phyloP scores from a whole-genome alignment of 2,113 vertebrate species.

The Apodemus speciosus region DNA sequence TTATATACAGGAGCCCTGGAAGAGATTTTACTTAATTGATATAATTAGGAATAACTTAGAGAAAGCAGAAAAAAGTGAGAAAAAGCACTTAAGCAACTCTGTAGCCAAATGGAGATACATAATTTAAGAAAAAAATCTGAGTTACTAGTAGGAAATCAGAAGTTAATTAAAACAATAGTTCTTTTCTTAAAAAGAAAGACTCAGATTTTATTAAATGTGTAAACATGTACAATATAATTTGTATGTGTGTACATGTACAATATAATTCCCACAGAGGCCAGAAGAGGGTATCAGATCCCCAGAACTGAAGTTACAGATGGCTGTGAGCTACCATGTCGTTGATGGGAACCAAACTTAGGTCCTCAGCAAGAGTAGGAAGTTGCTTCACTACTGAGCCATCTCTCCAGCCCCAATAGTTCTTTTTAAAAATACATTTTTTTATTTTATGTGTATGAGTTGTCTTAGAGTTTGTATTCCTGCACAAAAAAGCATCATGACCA shows the following conservation, averaged over 20 bases:
- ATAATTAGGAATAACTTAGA: constrained; percentile 14
- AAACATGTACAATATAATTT: too few species aligned
- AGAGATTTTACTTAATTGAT: constrained; percentile 41
- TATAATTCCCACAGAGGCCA: neutral
- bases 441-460: neutral
- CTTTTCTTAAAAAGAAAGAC: neutral
- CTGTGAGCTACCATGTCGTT: neutral
- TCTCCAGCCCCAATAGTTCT: neutral
- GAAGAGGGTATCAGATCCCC: neutral
- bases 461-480: too few species aligned
- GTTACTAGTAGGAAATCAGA: constrained; percentile 48
- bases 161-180: neutral
- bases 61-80: neutral
- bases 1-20: neutral
- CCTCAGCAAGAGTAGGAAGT: neutral
- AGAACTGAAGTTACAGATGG: neutral
- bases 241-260: neutral
- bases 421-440: neutral
- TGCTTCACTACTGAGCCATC: neutral
- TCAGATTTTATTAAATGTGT: neutral
- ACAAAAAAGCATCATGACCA: too few species aligned
- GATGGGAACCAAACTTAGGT: neutral
- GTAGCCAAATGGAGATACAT: neutral
- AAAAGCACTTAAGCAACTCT: constrained; percentile 19
- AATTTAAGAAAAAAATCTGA: neutral